Conservation (phyloP, 2,797 vertebrate species). For the Dipus sagitta region DNA sequence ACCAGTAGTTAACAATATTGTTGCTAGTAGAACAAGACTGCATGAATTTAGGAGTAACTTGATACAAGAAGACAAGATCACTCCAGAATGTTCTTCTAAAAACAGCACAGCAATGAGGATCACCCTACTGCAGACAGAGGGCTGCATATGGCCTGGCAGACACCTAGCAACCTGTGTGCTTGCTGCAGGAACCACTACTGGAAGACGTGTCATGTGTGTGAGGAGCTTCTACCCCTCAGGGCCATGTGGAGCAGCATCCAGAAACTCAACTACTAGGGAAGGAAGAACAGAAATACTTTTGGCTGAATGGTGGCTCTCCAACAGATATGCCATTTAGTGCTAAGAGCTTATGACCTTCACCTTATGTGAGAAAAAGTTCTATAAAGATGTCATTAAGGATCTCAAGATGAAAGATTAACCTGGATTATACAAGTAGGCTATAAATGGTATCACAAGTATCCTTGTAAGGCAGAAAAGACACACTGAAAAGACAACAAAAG, state of each 20-base stretch:
- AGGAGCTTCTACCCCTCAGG: neutral
- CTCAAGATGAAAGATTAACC: neutral
- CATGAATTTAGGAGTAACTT: neutral
- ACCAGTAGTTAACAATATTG: fast-evolving
- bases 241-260: neutral
- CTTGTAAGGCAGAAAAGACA: neutral
- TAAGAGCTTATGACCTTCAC: neutral
- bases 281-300: neutral
- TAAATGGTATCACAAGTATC: neutral
- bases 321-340: neutral
- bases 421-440: neutral
- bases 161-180: neutral
- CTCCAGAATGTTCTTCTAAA: neutral
- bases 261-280: neutral
- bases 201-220: neutral
- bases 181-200: too few relatives aligned
- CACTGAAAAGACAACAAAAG: neutral
- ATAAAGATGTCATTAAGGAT: constrained; percentile 6
- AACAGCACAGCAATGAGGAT: neutral
- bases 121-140: neutral
- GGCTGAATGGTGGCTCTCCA: neutral
- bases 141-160: neutral
- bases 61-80: neutral
- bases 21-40: neutral
- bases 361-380: neutral